Evolutionary conservation across 1,140 invertebrate species (phyloP).

Genomic region (Saccostrea glomerata): DNA sequence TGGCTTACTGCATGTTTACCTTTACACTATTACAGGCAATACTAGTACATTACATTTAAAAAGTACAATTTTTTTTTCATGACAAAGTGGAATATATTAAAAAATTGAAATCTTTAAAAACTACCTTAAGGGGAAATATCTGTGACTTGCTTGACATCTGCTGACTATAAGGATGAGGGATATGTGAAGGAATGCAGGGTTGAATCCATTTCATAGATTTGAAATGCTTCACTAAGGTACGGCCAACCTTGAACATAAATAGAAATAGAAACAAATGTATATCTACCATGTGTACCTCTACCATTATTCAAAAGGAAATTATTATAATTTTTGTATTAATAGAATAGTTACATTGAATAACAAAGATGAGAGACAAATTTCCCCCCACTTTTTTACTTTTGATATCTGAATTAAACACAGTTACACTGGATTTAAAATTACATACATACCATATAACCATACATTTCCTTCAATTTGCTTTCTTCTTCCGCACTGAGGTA

Average conservation of each 20-base stretch:
- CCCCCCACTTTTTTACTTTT: not conserved
- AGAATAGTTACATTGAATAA: not conserved
- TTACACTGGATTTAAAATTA: not conserved
- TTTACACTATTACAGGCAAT: not conserved
- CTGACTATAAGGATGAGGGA: constrained; percentile 4
- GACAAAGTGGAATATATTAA: not conserved
- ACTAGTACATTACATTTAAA: not conserved
- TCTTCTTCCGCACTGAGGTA: not conserved
- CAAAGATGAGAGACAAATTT: not conserved
- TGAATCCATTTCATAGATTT: not conserved
- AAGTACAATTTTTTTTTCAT: not conserved
- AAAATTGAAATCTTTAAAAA: not conserved
- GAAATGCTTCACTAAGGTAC: not conserved
- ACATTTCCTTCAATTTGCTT: constrained; percentile 1
- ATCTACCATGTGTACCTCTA: not conserved
- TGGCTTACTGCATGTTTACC: not conserved
- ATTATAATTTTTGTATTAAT: not conserved
- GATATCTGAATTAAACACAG: not conserved
- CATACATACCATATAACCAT: constrained; percentile 18
- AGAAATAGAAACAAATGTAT: not conserved
- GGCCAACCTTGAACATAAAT: not conserved
- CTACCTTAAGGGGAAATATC: constrained; percentile 19
- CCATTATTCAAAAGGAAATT: not conserved
- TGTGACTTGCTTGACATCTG: constrained; percentile 15
- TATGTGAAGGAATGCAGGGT: not conserved